A percentile compares a stretch with the other conserved stretches of the same genome.
phyloP scores from a whole-genome alignment of 2,888 invertebrate genomes.

The Myathropa florea region DNA sequence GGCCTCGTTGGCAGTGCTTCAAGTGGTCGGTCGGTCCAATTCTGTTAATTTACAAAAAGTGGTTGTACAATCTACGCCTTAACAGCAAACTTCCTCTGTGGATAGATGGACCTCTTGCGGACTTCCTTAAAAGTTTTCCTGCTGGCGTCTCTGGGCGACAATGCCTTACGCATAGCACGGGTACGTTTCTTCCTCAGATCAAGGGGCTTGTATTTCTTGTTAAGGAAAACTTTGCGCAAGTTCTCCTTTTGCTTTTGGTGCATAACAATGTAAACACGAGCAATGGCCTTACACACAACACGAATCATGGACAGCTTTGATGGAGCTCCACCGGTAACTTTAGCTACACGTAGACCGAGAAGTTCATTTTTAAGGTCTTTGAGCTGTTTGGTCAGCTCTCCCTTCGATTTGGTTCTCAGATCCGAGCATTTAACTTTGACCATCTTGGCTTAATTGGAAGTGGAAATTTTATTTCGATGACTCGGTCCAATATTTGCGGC shows the following conservation, averaged over 20 bases:
- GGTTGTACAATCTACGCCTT: slow-evolving; percentile 87
- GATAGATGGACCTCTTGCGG: slow-evolving; percentile 92
- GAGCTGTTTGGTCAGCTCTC: slow-evolving; percentile 97
- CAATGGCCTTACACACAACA: slow-evolving; percentile 98
- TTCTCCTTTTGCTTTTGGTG: slow-evolving; percentile 99
- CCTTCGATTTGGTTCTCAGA: slow-evolving; percentile 97
- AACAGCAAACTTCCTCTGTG: slow-evolving; percentile 95
- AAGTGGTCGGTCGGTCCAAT: no score
- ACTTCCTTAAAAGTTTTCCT: slow-evolving; percentile 95
- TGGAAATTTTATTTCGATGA: no score
- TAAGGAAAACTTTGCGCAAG: slow-evolving; percentile 95
- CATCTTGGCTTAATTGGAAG: no score
- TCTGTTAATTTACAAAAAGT: slow-evolving; percentile 56
- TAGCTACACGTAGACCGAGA: slow-evolving; percentile 95
- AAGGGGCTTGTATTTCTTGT: slow-evolving; percentile 98
- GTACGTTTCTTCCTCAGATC: slow-evolving; percentile 99
- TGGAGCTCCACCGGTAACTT: slow-evolving; percentile 99
- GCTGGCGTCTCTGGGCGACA: slow-evolving; percentile 92
- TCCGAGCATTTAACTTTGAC: slow-evolving; percentile 98
- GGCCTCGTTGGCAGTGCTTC: no score
- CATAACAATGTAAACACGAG: slow-evolving; percentile 98
- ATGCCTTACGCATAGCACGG: slow-evolving; percentile 94
- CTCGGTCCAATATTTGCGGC: no score
- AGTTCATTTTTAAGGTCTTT: slow-evolving; percentile 98
- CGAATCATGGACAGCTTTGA: slow-evolving; percentile 99